These are phyloP conservation scores for Mirza zaza DNA, from an alignment of 2,113 vertebrate species.

Conservation along the genomic window DNA sequence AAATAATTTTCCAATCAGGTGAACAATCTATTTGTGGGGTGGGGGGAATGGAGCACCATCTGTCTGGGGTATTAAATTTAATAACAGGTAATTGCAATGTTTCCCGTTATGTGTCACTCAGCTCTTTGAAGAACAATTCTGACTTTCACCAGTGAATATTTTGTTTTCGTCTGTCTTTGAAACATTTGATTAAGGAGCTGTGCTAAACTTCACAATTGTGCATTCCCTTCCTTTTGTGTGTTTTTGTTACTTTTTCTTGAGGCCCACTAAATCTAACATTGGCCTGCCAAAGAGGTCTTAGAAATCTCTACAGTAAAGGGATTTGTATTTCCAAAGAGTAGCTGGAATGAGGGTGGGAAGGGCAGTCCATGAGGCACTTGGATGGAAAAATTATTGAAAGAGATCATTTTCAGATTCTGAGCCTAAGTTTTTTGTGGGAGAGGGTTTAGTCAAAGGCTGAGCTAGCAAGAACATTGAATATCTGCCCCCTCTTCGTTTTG, in stretches of 20 bases:
- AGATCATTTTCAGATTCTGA: not conserved
- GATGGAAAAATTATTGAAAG: not conserved
- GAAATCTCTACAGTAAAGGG: not conserved
- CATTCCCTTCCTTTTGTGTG: not conserved
- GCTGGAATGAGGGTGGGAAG: not conserved
- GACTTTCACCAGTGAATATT: constrained; percentile 42
- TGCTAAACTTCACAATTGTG: not conserved
- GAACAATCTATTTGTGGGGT: not conserved
- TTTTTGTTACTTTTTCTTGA: not conserved
- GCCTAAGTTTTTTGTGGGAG: not conserved
- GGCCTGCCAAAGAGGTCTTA: not conserved
- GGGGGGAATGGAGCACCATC: constrained; percentile 14
- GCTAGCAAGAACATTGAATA: not conserved
- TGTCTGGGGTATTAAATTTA: constrained; percentile 70
- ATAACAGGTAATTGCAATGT: constrained; percentile 63
- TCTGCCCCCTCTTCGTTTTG: no score
- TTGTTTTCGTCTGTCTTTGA: constrained; percentile 31
- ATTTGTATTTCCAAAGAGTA: not conserved
- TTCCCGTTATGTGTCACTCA: constrained; percentile 64
- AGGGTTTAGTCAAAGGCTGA: not conserved
- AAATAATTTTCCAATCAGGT: constrained; percentile 64
- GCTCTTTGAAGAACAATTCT: constrained; percentile 56
- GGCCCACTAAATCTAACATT: not conserved
- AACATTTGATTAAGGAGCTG: not conserved
- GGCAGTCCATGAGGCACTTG: not conserved